Conservation (phyloP, 2,113 vertebrate genomes). For the Gnathonemus echidnorhynchus region DNA sequence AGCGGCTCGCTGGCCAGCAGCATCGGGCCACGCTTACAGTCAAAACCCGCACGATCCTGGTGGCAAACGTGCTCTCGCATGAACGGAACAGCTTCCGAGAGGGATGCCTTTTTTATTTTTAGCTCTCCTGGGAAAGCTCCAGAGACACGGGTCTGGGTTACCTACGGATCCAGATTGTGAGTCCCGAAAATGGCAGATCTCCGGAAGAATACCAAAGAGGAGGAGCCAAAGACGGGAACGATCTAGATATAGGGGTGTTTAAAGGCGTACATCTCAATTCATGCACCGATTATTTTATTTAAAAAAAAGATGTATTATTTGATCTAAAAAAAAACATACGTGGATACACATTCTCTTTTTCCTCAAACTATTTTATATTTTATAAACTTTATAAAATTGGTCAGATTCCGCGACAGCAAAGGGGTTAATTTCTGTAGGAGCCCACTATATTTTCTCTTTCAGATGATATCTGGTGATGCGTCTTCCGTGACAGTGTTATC, state of each 20-base stretch:
- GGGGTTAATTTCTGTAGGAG: not conserved
- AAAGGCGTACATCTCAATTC: constrained; percentile 21
- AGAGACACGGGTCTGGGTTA: constrained; percentile 1
- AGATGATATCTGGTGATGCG: not conserved
- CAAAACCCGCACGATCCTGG: not conserved
- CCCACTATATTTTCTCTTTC: not conserved
- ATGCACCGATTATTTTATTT: not conserved
- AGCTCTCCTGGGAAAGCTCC: constrained; percentile 6
- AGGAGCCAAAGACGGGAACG: constrained; percentile 7
- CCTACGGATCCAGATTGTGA: constrained; percentile 13
- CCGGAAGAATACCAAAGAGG: constrained; percentile 17
- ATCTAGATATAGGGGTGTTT: constrained; percentile 13
- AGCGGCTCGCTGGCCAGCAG: not conserved
- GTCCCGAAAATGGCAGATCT: constrained; percentile 31
- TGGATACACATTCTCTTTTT: not conserved
- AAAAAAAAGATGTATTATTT: not conserved
- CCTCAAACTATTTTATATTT: not conserved
- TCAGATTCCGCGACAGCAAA: not conserved
- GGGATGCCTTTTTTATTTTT: not conserved
- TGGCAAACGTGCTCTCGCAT: not conserved
- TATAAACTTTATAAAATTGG: not conserved
- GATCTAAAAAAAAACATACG: not conserved
- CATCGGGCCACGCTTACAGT: not conserved
- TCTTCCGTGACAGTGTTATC: not conserved
- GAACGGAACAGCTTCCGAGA: not conserved